Evolutionary conservation across 2,888 invertebrate species (phyloP), one percentile per base, ranked within the genome.

Genomic region (Nesidiocoris tenuis): DNA sequence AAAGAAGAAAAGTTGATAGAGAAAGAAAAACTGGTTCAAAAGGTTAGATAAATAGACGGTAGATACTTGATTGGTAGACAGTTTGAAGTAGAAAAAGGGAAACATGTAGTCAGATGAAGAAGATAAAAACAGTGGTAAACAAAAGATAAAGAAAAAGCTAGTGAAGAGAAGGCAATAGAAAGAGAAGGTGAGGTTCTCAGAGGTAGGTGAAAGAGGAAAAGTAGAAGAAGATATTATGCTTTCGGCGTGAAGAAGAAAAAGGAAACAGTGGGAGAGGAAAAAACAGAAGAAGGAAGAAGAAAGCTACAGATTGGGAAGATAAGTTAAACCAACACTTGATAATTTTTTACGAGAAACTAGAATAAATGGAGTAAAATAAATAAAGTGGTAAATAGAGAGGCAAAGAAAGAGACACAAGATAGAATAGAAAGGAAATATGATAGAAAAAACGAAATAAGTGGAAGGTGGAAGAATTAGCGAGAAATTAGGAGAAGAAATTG

Each of bases 231-330:
- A n/a, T n/a, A n/a, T n/a, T n/a, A n/a, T n/a, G n/a, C n/a, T n/a
- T n/a, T n/a, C n/a, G n/a, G n/a, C 18, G 23, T 54, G 22, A 19
- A n/a, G 9, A 67, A 21, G 21, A 22, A 9, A 68, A 56, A 17
- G 1, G 21, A 65, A 25, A 22, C 25, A 24, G 16, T 25, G 24
- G 9, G 65, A 65, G 39, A 16, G 39, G 23, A 24, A 2, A 65
- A 25, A 16, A 65, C 12, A 65, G 39, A 65, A 7, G 17, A 17
- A 65, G 7, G 67, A 55, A 56, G 54, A 39, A 7, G 66, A 66
- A 12, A 16, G 7, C 16, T 55, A 56, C 9, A 55, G n/a, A n/a
- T n/a, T n/a, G n/a, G n/a, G n/a, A n/a, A n/a, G n/a, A n/a, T n/a
- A n/a, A n/a, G n/a, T n/a, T n/a, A n/a, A n/a, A n/a, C n/a, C n/a